Evolutionary conservation across 1,140 invertebrate species (phyloP).

Genomic region (Popillia japonica): DNA sequence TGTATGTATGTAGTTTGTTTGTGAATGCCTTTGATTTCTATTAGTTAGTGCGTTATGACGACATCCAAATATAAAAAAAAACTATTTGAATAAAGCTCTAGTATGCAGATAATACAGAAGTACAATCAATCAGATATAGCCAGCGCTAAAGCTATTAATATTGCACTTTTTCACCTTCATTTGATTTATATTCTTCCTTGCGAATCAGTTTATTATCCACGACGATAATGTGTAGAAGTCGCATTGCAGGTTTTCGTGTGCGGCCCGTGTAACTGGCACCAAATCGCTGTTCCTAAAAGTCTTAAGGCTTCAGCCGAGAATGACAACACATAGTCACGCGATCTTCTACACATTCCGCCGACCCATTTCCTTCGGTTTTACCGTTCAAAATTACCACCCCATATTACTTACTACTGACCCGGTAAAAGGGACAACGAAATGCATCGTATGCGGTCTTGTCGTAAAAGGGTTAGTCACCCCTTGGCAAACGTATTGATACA

Average conservation of each 20-base stretch:
- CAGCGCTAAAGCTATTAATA: no score
- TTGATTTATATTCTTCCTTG: no score
- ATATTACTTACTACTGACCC: neutral
- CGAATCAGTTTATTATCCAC: no score
- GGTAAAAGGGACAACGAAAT: neutral
- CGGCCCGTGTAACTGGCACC: neutral
- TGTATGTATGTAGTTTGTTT: no score
- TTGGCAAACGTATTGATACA: neutral
- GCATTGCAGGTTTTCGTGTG: neutral
- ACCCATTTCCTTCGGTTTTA: conserved; percentile 1
- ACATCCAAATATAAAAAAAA: no score
- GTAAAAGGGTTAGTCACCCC: conserved; percentile 8
- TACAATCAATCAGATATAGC: no score
- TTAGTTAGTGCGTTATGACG: no score
- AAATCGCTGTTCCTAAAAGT: neutral
- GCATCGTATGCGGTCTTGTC: neutral
- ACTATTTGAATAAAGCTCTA: no score
- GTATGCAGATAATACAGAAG: no score
- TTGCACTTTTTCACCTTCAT: no score
- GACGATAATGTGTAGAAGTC: neutral
- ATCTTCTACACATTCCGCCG: neutral
- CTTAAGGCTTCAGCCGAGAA: neutral
- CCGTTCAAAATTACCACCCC: neutral
- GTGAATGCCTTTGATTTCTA: no score
- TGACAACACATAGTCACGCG: neutral